Percentiles rank a stretch among this genome's conserved stretches.
These are phyloP conservation scores for Murina feae DNA, from an alignment of 2,113 vertebrate genomes.

Conservation along the genomic window DNA sequence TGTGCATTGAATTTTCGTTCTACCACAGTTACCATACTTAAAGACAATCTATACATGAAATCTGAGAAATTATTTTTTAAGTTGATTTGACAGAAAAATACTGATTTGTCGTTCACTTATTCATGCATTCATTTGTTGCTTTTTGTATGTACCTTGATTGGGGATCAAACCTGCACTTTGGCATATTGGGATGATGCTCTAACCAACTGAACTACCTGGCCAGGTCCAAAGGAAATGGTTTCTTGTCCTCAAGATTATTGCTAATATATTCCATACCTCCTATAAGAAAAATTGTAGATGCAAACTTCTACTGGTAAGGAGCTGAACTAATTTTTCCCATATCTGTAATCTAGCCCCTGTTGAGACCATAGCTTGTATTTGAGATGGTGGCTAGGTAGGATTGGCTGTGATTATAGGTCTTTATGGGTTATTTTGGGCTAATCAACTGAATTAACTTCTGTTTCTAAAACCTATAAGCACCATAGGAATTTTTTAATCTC, in stretches of 20 bases:
- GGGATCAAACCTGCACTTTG: neutral
- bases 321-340: neutral
- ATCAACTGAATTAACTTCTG: neutral
- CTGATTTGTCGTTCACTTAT: neutral
- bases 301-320: neutral
- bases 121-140: neutral
- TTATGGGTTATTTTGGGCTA: neutral
- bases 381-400: neutral
- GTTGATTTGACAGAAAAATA: neutral
- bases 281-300: neutral
- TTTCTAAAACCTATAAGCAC: neutral
- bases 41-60: neutral
- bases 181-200: neutral
- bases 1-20: neutral
- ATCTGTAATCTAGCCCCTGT: neutral
- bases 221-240: neutral
- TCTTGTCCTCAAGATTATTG: neutral
- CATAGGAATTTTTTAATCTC: neutral
- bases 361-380: neutral
- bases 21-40: neutral
- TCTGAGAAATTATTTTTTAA: neutral
- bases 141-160: neutral
- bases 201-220: neutral
- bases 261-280: neutral
- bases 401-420: neutral